Evolutionary conservation across 2,888 invertebrate species (phyloP), one percentile per base, ranked within the genome.

Genomic region (Cylloceria caligata): DNA sequence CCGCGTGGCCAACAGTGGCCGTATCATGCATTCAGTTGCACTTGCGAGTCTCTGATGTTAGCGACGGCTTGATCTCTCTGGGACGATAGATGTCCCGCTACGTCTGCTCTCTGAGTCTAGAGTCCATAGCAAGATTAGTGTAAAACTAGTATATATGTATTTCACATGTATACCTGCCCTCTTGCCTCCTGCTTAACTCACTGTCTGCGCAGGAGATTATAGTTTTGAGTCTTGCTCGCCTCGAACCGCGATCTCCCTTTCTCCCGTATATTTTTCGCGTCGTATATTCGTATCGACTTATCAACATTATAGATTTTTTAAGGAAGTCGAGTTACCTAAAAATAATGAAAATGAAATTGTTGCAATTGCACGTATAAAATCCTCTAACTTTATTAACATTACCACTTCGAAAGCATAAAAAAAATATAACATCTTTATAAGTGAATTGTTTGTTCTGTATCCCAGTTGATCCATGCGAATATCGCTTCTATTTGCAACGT

Each of bases 21-120:
- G 82, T 82, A 80, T 84, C 78, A 84, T 75, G 82, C 82, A 83
- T 75, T 79, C 68, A 77, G 78, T 76, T 80, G 82, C 74, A 80
- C 45, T 72, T 72, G 71, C 27, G 67, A 78, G 75, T 71, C 68
- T 68, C 60, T 57, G 77, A 45, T 60, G 64, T 75, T 39, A 78
- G 77, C 57, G 67, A 65, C 77, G 80, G 71, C 69, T 49, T 80
- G 60, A 72, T 36, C 57, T 79, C 77, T 80, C 34, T 68, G 69
- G 52, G 72, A 49, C 60, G 68, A 62, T 55, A 83, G 76, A 83
- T 80, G 79, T 80, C 72, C 75, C 82, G n/a, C 74, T 68, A 72
- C 74, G 73, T 82, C 67, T 82, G 69, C 78, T 74, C 79, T 75
- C 79, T 60, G 74, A 47, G 62, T 73, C 77, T 78, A 64, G 47